Conservation (phyloP, 2,888 invertebrate species). For the Metalampra italica region DNA sequence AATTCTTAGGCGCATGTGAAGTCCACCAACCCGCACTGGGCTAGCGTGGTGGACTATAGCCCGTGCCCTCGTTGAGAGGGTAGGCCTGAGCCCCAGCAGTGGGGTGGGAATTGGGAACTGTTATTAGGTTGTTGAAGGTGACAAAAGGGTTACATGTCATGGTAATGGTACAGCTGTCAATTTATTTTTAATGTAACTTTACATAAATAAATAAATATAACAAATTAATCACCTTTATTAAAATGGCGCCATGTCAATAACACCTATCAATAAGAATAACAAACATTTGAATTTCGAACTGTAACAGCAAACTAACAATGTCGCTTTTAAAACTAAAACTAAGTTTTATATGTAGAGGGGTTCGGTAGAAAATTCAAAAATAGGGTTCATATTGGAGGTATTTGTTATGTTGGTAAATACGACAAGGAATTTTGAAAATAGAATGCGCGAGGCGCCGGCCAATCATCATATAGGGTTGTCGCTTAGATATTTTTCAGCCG, state of each 20-base stretch:
- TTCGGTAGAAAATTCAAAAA: not conserved
- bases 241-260: slow-evolving; percentile 28
- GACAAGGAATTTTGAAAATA: slow-evolving; percentile 61
- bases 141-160: no score
- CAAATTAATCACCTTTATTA: no score
- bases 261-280: slow-evolving; percentile 26
- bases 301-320: slow-evolving; percentile 10
- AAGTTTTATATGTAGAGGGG: not conserved
- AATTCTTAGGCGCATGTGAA: no score
- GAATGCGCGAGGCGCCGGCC: slow-evolving; percentile 57
- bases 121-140: no score
- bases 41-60: no score
- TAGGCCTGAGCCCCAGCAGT: no score
- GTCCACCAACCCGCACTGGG: no score
- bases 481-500: slow-evolving; percentile 1
- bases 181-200: no score
- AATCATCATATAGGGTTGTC: slow-evolving; percentile 50
- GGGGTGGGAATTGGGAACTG: no score
- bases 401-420: slow-evolving; percentile 33
- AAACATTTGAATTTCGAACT: slow-evolving; percentile 29
- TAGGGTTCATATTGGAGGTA: not conserved
- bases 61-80: no score
- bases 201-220: no score
- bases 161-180: no score
- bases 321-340: slow-evolving; percentile 1